These are phyloP conservation scores for Eptatretus burgeri DNA, from an alignment of 2,113 vertebrate genomes.

Conservation along the genomic window DNA sequence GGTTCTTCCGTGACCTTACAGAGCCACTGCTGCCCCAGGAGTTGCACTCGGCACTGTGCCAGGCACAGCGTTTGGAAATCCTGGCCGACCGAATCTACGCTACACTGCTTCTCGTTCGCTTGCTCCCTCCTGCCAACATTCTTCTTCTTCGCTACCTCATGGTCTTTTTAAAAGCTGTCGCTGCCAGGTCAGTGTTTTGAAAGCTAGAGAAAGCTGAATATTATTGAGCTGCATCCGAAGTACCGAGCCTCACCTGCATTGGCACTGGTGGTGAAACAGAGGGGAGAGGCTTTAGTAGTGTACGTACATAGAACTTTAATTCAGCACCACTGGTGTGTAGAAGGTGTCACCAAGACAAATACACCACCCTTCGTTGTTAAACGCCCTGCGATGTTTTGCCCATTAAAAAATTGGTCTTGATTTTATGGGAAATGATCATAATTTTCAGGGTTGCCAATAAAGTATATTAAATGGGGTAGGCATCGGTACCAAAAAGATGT, in stretches of 20 bases:
- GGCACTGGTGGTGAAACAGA: too few relatives aligned
- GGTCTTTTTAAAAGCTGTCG: constrained; percentile 15
- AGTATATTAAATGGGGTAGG: neutral
- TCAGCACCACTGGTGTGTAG: too few relatives aligned
- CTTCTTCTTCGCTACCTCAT: constrained; percentile 15
- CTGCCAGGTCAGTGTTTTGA: constrained; percentile 2
- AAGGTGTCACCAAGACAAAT: too few relatives aligned
- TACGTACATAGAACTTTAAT: too few relatives aligned
- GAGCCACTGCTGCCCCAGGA: constrained; percentile 14
- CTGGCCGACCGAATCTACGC: constrained; percentile 9
- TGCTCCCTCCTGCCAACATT: constrained; percentile 13
- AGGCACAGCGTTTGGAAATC: constrained; percentile 13
- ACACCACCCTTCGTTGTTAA: neutral
- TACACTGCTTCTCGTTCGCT: constrained; percentile 15
- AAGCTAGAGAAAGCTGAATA: too few relatives aligned
- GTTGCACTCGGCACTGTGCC: constrained; percentile 16
- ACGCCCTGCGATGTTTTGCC: too few relatives aligned
- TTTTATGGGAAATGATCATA: neutral
- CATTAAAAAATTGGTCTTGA: too few relatives aligned
- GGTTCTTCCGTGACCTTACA: constrained; percentile 17
- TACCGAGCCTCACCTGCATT: too few relatives aligned
- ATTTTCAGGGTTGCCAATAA: neutral
- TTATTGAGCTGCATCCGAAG: too few relatives aligned
- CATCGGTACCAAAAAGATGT: neutral
- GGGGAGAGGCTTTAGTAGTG: too few relatives aligned